phyloP scores from a whole-genome alignment of 2,113 vertebrate species.

The Lynx canadensis region DNA sequence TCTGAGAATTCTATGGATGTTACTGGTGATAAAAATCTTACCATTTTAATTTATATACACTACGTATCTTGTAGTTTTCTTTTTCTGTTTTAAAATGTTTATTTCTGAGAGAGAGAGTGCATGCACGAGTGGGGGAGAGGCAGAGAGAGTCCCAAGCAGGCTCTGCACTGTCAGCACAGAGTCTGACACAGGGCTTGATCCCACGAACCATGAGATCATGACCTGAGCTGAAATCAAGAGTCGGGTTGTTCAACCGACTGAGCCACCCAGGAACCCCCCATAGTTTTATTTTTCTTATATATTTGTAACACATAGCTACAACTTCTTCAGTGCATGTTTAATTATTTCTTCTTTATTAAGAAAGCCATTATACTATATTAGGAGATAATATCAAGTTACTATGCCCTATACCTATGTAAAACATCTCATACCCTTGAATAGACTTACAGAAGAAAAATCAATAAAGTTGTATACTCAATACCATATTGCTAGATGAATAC shows the following conservation, averaged over 20 bases:
- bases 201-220: too few species aligned
- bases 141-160: too few species aligned
- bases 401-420: not conserved
- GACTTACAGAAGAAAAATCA: not conserved
- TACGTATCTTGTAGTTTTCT: not conserved
- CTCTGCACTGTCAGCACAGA: too few species aligned
- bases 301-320: not conserved
- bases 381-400: not conserved
- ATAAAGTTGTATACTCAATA: not conserved
- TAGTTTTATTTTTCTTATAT: not conserved
- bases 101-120: too few species aligned
- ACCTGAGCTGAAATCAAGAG: too few species aligned
- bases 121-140: too few species aligned
- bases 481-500: not conserved
- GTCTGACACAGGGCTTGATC: too few species aligned
- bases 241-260: too few species aligned
- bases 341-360: conserved; percentile 1
- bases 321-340: not conserved
- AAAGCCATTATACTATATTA: not conserved
- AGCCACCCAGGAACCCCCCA: not conserved
- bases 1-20: not conserved
- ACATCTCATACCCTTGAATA: not conserved
- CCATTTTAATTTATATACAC: conserved; percentile 12
- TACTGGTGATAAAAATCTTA: not conserved
- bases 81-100: not conserved